These are phyloP conservation scores for Notothenia rossii DNA, from an alignment of 2,113 vertebrate species.

Conservation along the genomic window DNA sequence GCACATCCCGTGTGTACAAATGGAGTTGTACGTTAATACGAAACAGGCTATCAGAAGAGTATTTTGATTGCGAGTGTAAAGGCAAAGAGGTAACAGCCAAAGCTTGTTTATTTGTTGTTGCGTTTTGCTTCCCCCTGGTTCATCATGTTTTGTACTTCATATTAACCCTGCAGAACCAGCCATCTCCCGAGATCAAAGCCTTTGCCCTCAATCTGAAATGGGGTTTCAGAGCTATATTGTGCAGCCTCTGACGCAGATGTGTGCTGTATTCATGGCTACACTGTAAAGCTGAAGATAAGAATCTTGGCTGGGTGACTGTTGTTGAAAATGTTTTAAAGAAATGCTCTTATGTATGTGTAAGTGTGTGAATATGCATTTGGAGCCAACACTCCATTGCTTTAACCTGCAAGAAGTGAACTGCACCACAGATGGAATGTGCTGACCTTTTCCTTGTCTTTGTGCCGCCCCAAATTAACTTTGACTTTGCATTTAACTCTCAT, in stretches of 20 bases:
- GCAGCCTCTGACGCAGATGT: slow-evolving; percentile 24
- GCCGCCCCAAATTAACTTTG: slow-evolving; percentile 17
- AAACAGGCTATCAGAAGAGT: slow-evolving; percentile 44
- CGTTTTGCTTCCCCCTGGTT: slow-evolving; percentile 6
- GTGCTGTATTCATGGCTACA: slow-evolving; percentile 30
- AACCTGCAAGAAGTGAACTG: neutral
- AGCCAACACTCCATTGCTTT: neutral
- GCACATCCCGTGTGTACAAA: slow-evolving; percentile 21
- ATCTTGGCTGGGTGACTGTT: neutral
- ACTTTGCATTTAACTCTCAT: slow-evolving; percentile 1
- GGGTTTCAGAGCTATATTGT: slow-evolving; percentile 28
- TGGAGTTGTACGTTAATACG: slow-evolving; percentile 34
- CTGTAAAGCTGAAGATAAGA: slow-evolving; percentile 35
- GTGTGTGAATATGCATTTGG: neutral
- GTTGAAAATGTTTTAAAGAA: slow-evolving; percentile 9
- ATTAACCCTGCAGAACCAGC: slow-evolving; percentile 20
- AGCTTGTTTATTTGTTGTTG: slow-evolving; percentile 2
- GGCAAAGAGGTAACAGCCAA: neutral
- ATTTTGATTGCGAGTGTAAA: slow-evolving; percentile 16
- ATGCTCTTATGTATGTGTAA: neutral
- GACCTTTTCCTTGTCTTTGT: neutral
- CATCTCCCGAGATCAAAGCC: slow-evolving; percentile 58
- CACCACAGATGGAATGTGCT: neutral
- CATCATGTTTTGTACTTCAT: slow-evolving; percentile 6
- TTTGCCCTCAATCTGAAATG: slow-evolving; percentile 57